phyloP scores from a whole-genome alignment of 1,140 invertebrate species.

The Bombus superbus region DNA sequence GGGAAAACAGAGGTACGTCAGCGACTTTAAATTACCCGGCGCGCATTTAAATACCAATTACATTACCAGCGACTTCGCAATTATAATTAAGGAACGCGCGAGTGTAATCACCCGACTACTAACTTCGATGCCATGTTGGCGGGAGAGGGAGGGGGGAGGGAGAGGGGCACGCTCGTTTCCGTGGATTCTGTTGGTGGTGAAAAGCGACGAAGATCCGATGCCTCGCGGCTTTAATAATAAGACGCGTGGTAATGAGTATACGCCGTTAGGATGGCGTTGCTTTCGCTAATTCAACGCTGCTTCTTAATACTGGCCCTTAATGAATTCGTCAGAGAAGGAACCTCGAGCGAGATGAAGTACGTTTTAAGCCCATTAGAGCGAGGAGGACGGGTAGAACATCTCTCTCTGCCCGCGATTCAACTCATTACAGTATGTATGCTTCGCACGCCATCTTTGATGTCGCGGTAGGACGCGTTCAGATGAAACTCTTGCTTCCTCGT shows the following conservation, averaged over 20 bases:
- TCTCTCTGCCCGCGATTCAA: conserved; percentile 76
- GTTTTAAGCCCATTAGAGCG: conserved; percentile 1
- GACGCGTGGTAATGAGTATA: conserved; percentile 69
- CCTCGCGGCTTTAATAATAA: conserved; percentile 73
- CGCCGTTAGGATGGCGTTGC: conserved; percentile 54
- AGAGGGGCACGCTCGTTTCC: neutral
- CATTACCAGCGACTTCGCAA: conserved; percentile 31
- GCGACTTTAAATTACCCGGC: conserved; percentile 13
- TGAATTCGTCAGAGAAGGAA: conserved; percentile 73
- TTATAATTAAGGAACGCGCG: conserved; percentile 49
- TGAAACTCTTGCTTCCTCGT: conserved; percentile 71
- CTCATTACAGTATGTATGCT: conserved; percentile 82
- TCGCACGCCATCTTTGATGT: conserved; percentile 80
- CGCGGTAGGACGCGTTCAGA: conserved; percentile 66
- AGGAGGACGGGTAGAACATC: neutral
- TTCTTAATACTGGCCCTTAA: conserved; percentile 72
- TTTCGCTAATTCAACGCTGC: conserved; percentile 64
- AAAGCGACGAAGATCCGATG: conserved; percentile 57
- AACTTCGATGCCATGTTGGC: conserved; percentile 20
- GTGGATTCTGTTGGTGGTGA: conserved; percentile 34
- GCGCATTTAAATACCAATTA: conserved; percentile 49
- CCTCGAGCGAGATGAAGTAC: neutral
- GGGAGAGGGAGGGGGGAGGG: no score
- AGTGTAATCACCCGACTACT: conserved; percentile 40
- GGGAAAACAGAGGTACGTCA: neutral